These are phyloP conservation scores for Pelodytes ibericus DNA, from an alignment of 2,797 vertebrate genomes.

Conservation along the genomic window DNA sequence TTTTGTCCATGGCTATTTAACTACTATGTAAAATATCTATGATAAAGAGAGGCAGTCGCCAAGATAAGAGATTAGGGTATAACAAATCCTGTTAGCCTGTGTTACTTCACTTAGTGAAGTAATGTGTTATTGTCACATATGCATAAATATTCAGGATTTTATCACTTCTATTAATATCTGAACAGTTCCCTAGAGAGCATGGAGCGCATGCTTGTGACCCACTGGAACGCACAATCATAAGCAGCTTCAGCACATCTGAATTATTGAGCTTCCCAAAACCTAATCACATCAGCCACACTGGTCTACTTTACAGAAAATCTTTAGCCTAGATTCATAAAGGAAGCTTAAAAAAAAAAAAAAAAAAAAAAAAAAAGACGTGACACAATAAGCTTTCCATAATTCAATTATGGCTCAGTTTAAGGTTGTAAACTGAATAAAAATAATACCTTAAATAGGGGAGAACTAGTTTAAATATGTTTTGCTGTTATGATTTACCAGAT, in stretches of 20 bases:
- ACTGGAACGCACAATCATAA: slow-evolving; percentile 1
- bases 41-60: no score
- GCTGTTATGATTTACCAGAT: no score
- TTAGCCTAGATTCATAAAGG: no score
- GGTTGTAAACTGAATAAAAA: no score
- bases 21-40: no score
- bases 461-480: no score
- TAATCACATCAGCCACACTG: background rate
- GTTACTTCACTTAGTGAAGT: slow-evolving; percentile 2
- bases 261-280: background rate
- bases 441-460: no score
- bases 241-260: background rate
- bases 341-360: no score
- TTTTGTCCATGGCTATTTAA: no score
- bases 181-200: background rate
- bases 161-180: slow-evolving; percentile 9
- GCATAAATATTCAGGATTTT: slow-evolving; percentile 19
- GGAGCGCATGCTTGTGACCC: background rate
- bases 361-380: no score
- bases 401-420: no score
- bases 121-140: background rate
- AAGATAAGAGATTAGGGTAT: background rate
- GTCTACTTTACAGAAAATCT: background rate
- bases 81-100: slow-evolving; percentile 3
- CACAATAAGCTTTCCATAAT: no score